Evolutionary conservation across 2,797 vertebrate species (phyloP).

Genomic region (Syndactyla subalaris): DNA sequence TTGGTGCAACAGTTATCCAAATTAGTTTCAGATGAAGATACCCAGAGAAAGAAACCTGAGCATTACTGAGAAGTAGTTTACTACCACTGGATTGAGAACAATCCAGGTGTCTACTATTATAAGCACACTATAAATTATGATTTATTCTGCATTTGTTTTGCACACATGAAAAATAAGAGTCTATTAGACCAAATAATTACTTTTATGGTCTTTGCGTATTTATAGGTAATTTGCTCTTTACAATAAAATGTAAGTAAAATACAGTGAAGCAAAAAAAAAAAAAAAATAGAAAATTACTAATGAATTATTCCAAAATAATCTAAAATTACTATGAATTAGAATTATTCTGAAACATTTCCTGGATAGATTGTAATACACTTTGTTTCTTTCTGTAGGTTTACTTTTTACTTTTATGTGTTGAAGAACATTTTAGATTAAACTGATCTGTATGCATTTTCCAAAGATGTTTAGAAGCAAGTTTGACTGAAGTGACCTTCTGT

Average conservation of each 20-base stretch:
- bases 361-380: background rate
- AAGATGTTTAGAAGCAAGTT: background rate
- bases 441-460: background rate
- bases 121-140: background rate
- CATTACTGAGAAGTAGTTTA: background rate
- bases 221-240: background rate
- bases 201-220: background rate
- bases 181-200: background rate
- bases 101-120: background rate
- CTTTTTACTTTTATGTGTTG: background rate
- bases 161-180: background rate
- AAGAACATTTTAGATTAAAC: background rate
- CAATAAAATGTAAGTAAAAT: background rate
- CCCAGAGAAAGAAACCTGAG: background rate
- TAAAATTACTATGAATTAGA: background rate
- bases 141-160: background rate
- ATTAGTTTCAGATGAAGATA: background rate
- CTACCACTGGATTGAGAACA: background rate
- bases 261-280: background rate
- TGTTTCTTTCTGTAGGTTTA: background rate
- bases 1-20: background rate
- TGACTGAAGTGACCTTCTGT: constrained; percentile 1
- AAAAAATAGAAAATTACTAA: background rate
- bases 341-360: background rate
- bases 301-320: background rate